phyloP scores from a whole-genome alignment of 1,140 invertebrate genomes.

The Halesus radiatus region DNA sequence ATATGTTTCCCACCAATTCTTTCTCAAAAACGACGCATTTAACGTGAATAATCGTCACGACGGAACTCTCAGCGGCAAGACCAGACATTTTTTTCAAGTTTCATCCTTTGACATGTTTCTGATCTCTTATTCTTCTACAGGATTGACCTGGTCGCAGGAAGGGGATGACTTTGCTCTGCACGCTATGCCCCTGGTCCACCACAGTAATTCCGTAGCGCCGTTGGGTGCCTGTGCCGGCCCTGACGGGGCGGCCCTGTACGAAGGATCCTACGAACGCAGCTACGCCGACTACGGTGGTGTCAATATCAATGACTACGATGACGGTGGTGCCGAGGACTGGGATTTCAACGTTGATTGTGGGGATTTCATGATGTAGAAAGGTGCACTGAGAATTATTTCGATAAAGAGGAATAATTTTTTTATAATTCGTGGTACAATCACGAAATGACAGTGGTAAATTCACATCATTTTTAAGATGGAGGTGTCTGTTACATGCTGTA shows the following conservation, averaged over 20 bases:
- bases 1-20: too few species aligned
- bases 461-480: too few species aligned
- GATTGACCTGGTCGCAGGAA: slow-evolving; percentile 74
- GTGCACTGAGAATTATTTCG: too few species aligned
- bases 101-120: too few species aligned
- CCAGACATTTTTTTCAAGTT: too few species aligned
- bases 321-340: slow-evolving; percentile 71
- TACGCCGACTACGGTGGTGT: slow-evolving; percentile 71
- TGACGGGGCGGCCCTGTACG: slow-evolving; percentile 71
- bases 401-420: too few species aligned
- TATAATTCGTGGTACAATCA: too few species aligned
- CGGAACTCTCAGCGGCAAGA: too few species aligned
- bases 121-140: slow-evolving; percentile 57
- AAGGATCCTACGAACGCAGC: slow-evolving; percentile 72
- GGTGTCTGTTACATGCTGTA: too few species aligned
- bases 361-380: slow-evolving; percentile 74
- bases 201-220: slow-evolving; percentile 72
- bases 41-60: too few species aligned
- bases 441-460: too few species aligned
- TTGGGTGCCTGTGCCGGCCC: slow-evolving; percentile 65
- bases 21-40: too few species aligned
- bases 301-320: slow-evolving; percentile 69
- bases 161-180: slow-evolving; percentile 74
- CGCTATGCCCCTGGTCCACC: slow-evolving; percentile 73
- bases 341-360: slow-evolving; percentile 75